phyloP scores from a whole-genome alignment of 35 echinoderm and acorn worm genomes.

The Hemicentrotus pulcherrimus region DNA sequence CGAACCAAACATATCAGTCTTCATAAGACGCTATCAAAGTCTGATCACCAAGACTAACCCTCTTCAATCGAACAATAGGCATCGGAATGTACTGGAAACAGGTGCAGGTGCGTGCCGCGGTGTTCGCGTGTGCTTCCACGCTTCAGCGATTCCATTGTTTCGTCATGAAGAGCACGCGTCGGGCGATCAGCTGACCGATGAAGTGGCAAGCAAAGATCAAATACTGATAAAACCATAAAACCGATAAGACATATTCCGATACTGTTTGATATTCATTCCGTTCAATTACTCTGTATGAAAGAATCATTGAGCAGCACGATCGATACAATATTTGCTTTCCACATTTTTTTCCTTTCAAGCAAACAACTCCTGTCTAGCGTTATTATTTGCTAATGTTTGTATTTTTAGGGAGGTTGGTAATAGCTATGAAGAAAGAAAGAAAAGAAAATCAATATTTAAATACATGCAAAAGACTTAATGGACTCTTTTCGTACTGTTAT shows the following conservation, averaged over 20 bases:
- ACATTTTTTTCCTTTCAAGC: too few species aligned
- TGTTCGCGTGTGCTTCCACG: slow-evolving; percentile 7
- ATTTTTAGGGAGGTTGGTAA: too few species aligned
- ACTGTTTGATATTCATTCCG: neutral
- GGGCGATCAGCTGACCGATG: neutral
- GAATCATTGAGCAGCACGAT: neutral
- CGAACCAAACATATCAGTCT: neutral
- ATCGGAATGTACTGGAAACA: neutral
- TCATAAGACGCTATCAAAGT: neutral
- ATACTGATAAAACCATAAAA: neutral
- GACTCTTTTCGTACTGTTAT: too few species aligned
- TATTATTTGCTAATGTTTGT: too few species aligned
- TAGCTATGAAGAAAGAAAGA: too few species aligned
- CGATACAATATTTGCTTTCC: neutral
- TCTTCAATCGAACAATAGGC: neutral
- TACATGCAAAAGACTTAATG: too few species aligned
- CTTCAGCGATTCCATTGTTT: neutral
- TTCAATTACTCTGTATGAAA: neutral
- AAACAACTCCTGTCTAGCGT: too few species aligned
- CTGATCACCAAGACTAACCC: neutral
- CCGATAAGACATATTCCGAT: neutral
- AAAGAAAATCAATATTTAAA: too few species aligned
- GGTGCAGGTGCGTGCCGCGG: slow-evolving; percentile 11
- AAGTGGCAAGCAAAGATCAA: neutral
- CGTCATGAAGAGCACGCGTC: neutral